These are phyloP conservation scores for Misgurnus mizolepis DNA, from an alignment of 2,113 vertebrate species.

Conservation along the genomic window DNA sequence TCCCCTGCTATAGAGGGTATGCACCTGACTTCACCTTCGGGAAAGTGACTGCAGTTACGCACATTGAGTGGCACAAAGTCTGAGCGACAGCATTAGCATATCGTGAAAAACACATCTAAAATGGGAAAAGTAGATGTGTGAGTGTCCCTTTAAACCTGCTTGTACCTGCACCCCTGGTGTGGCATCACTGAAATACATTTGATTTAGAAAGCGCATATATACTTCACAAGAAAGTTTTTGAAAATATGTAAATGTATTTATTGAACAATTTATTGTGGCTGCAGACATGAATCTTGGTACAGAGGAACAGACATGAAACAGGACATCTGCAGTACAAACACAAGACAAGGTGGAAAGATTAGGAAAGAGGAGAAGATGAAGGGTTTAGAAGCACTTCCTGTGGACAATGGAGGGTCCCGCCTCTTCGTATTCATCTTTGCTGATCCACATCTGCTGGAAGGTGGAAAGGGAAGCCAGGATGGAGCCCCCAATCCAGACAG, in stretches of 20 bases:
- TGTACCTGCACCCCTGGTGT: too few relatives aligned
- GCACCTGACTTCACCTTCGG: too few relatives aligned
- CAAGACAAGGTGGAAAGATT: background rate
- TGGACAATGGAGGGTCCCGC: slow-evolving; percentile 89
- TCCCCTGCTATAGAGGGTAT: too few relatives aligned
- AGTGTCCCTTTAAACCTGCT: too few relatives aligned
- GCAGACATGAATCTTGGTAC: slow-evolving; percentile 27
- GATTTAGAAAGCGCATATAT: background rate
- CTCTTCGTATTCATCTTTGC: slow-evolving; percentile 89
- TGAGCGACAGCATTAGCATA: too few relatives aligned
- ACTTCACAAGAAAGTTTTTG: background rate
- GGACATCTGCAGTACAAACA: slow-evolving; percentile 13
- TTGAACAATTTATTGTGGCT: slow-evolving; percentile 31
- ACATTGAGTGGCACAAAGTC: too few relatives aligned
- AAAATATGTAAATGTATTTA: slow-evolving; percentile 51
- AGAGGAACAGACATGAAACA: slow-evolving; percentile 4
- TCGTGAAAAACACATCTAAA: too few relatives aligned
- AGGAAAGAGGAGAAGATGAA: background rate
- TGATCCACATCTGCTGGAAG: slow-evolving; percentile 95
- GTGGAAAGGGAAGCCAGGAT: slow-evolving; percentile 91
- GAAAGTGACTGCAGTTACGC: too few relatives aligned
- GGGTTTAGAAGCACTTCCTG: slow-evolving; percentile 86
- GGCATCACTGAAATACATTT: too few relatives aligned
- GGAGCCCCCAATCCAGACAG: slow-evolving; percentile 90
- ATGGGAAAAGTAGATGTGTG: too few relatives aligned